phyloP scores from a whole-genome alignment of 1,140 invertebrate species.

The Halyomorpha halys region DNA sequence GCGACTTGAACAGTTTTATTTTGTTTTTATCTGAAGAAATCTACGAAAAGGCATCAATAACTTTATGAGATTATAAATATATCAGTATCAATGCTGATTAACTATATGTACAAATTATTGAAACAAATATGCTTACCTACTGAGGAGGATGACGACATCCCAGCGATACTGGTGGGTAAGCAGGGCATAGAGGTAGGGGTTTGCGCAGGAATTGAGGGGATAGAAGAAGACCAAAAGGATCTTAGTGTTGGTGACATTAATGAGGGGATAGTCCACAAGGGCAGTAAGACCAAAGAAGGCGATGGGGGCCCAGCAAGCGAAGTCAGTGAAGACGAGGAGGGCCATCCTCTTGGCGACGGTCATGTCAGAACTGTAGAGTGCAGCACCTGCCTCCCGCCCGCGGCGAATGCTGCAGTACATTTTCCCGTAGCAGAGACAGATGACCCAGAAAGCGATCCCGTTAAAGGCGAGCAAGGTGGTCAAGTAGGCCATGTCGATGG shows the following conservation, averaged over 20 bases:
- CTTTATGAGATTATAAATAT: too few relatives aligned
- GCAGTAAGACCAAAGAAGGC: constrained; percentile 78
- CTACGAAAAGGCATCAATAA: too few relatives aligned
- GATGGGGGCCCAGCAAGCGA: constrained; percentile 76
- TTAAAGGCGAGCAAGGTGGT: constrained; percentile 59
- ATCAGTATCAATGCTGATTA: too few relatives aligned
- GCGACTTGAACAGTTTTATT: too few relatives aligned
- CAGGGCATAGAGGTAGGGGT: constrained; percentile 85
- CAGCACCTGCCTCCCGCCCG: constrained; percentile 1
- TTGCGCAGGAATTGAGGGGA: constrained; percentile 80
- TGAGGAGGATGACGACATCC: constrained; percentile 60
- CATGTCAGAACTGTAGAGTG: constrained; percentile 38
- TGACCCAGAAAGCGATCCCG: constrained; percentile 61
- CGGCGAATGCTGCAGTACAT: constrained; percentile 60
- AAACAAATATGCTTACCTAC: constrained; percentile 39
- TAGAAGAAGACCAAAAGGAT: constrained; percentile 85
- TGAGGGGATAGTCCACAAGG: constrained; percentile 62
- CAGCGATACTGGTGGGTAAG: constrained; percentile 75
- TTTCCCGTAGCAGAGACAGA: constrained; percentile 68
- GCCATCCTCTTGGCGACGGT: constrained; percentile 81
- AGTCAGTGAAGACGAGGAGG: constrained; percentile 73
- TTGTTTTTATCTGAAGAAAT: too few relatives aligned
- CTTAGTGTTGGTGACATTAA: constrained; percentile 75
- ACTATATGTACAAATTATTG: too few relatives aligned
- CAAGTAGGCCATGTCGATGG: constrained; percentile 47